Evolutionary conservation across 2,113 vertebrate genomes (phyloP).

Genomic region (Microtus montanus): DNA sequence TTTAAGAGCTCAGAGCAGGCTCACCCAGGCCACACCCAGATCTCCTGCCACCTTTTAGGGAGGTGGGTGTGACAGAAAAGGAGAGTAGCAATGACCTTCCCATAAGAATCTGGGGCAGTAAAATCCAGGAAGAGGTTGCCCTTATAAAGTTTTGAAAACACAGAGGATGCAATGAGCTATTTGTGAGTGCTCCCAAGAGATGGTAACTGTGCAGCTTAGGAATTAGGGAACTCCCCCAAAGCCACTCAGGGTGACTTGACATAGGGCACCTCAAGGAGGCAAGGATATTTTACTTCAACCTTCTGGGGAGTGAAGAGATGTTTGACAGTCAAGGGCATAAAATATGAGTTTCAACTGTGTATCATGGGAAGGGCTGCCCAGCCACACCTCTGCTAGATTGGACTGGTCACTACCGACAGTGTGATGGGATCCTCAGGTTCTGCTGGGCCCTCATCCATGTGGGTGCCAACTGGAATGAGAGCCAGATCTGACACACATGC

Average conservation of each 20-base stretch:
- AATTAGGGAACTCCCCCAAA: neutral
- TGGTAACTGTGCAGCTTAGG: neutral
- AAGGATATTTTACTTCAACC: neutral
- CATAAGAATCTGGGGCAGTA: neutral
- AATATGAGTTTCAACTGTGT: neutral
- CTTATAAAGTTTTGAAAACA: neutral
- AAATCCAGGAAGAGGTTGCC: neutral
- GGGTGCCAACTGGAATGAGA: neutral
- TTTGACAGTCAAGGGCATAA: neutral
- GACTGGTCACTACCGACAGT: accelerated
- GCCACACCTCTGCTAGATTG: neutral
- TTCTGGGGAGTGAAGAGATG: neutral
- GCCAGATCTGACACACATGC: neutral
- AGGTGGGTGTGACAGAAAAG: neutral
- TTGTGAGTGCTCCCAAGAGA: neutral
- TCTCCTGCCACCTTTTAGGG: neutral
- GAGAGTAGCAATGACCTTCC: neutral
- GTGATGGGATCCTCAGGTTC: no score
- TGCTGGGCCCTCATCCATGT: accelerated
- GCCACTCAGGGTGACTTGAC: neutral
- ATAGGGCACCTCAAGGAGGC: neutral
- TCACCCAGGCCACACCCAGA: accelerated
- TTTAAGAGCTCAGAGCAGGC: neutral
- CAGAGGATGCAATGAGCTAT: neutral
- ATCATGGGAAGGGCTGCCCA: neutral